A percentile compares a stretch with the other conserved stretches of the same genome.
Conservation (phyloP, 1,140 invertebrate species). For the Battus philenor region DNA sequence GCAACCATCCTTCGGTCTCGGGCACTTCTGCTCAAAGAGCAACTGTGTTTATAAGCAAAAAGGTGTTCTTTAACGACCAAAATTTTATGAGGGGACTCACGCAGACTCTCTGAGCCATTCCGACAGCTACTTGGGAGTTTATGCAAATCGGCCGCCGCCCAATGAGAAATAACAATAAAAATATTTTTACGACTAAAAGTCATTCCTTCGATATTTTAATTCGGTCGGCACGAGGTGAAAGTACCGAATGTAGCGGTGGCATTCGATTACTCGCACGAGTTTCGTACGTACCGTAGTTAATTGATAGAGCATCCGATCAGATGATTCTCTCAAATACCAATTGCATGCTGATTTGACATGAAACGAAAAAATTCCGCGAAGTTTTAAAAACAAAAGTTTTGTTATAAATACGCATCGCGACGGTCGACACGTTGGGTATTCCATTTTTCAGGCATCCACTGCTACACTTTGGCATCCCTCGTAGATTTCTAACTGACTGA, state of each 20-base stretch:
- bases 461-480: too few relatives aligned
- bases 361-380: too few relatives aligned
- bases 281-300: conserved; percentile 23
- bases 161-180: conserved; percentile 35
- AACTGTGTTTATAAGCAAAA: conserved; percentile 36
- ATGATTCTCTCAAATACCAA: conserved; percentile 1
- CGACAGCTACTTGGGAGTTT: conserved; percentile 45
- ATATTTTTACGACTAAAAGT: conserved; percentile 35
- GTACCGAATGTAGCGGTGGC: conserved; percentile 26
- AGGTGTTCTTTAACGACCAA: conserved; percentile 50
- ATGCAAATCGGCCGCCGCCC: conserved; percentile 39
- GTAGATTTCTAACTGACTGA: too few relatives aligned
- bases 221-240: conserved; percentile 32
- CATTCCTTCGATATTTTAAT: conserved; percentile 35
- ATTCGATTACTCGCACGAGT: conserved; percentile 26
- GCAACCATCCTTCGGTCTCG: neutral
- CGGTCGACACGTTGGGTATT: too few relatives aligned
- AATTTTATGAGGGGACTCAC: conserved; percentile 39
- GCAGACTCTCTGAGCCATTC: conserved; percentile 22
- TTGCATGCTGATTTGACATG: too few relatives aligned
- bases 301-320: conserved; percentile 23
- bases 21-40: conserved; percentile 20
- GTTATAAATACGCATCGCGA: too few relatives aligned
- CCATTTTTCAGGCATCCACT: too few relatives aligned
- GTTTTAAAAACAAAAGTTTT: too few relatives aligned